phyloP scores from a whole-genome alignment of 2,797 vertebrate species.

The Agapornis canus region DNA sequence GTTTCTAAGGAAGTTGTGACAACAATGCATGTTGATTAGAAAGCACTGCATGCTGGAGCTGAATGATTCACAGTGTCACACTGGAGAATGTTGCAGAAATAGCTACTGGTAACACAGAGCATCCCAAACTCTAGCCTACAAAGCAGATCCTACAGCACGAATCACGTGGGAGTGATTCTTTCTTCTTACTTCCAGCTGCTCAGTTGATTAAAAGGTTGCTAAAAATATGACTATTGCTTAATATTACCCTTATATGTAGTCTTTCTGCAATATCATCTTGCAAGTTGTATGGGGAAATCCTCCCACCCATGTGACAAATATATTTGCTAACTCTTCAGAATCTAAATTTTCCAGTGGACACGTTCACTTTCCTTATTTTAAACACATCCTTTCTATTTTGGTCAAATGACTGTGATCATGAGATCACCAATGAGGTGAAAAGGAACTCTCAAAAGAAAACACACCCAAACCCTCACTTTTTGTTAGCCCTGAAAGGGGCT shows the following conservation, averaged over 20 bases:
- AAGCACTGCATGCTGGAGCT: background rate
- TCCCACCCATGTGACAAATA: background rate
- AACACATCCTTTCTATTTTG: background rate
- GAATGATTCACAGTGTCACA: background rate
- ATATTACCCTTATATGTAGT: conserved; percentile 12
- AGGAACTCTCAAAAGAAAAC: background rate
- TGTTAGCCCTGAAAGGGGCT: background rate
- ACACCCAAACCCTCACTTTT: background rate
- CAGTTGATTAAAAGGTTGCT: conserved; percentile 10
- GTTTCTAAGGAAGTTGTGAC: background rate
- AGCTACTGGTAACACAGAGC: background rate
- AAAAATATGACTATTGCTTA: conserved; percentile 48
- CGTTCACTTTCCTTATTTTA: background rate
- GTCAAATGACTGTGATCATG: background rate
- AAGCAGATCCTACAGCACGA: background rate
- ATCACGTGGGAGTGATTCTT: conserved; percentile 6
- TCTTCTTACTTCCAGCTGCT: conserved; percentile 8
- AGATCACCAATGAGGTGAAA: background rate
- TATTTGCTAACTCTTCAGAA: background rate
- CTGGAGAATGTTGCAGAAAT: conserved; percentile 29
- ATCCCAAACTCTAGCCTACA: conserved; percentile 21
- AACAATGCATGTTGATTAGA: background rate
- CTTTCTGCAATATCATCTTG: conserved; percentile 3
- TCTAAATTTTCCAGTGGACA: background rate
- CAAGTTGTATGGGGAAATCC: conserved; percentile 30